A percentile compares a stretch with the other conserved stretches of the same genome.
Evolutionary conservation across 2,888 invertebrate genomes (phyloP).

Genomic region (Nomada ferruginata): DNA sequence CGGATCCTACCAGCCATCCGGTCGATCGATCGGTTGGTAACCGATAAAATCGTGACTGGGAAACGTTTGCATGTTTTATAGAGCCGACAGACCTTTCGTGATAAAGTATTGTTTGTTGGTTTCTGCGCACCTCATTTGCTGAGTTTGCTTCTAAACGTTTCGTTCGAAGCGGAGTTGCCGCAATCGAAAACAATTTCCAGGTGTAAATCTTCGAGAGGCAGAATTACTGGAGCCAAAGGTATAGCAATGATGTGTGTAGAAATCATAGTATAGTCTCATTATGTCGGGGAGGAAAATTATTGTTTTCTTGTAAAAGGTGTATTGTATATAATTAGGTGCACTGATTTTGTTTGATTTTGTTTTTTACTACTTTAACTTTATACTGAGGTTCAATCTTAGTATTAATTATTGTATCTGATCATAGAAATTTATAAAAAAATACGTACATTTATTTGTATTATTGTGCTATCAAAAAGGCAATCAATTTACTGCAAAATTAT

Average conservation of each 20-base stretch:
- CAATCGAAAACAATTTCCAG: slow-evolving; percentile 6
- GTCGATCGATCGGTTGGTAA: slow-evolving; percentile 52
- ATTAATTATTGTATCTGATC: too few species aligned
- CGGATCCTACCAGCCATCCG: slow-evolving; percentile 41
- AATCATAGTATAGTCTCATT: not conserved
- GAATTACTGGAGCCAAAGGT: not conserved
- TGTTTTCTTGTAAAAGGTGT: not conserved
- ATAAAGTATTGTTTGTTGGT: slow-evolving; percentile 26
- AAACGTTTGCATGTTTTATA: slow-evolving; percentile 55
- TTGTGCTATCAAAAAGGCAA: too few species aligned
- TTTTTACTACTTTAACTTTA: not conserved
- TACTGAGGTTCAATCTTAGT: not conserved
- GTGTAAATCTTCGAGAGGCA: not conserved
- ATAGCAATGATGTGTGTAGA: not conserved
- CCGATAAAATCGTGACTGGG: slow-evolving; percentile 60
- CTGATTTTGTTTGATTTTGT: not conserved
- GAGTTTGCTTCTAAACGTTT: slow-evolving; percentile 19
- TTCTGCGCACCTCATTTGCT: slow-evolving; percentile 32
- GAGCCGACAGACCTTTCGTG: slow-evolving; percentile 28
- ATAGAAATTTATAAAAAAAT: too few species aligned
- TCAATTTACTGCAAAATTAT: too few species aligned
- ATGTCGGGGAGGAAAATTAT: not conserved
- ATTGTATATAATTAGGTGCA: not conserved
- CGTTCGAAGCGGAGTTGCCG: not conserved
- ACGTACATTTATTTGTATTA: too few species aligned